Conservation (phyloP, 2,797 vertebrate genomes). For the Enteromius treurensis region DNA sequence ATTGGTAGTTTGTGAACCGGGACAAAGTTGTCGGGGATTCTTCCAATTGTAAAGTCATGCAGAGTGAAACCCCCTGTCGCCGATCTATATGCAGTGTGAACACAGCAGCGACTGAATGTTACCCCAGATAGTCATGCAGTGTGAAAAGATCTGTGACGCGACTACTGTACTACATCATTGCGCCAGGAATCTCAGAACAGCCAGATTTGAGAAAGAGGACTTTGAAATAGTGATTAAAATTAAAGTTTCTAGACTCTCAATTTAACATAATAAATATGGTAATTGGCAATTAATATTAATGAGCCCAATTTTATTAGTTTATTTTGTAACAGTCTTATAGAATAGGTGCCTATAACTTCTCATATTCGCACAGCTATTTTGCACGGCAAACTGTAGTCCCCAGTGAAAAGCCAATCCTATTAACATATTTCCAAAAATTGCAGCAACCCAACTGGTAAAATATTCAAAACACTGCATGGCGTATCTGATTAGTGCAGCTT, state of each 20-base stretch:
- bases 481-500: background rate
- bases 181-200: too few species aligned
- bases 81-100: too few species aligned
- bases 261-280: background rate
- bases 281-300: background rate
- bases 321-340: background rate
- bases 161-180: too few species aligned
- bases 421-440: slow-evolving; percentile 5
- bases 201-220: too few species aligned
- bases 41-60: too few species aligned
- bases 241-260: background rate
- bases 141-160: too few species aligned
- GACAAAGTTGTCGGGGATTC: too few species aligned
- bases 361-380: background rate
- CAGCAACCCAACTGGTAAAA: background rate
- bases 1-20: too few species aligned
- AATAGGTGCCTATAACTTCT: background rate
- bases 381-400: background rate
- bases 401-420: background rate
- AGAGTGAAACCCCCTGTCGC: too few species aligned
- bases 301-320: background rate
- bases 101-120: too few species aligned
- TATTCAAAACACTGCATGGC: background rate
- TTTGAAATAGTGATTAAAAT: too few species aligned
- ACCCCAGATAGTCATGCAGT: too few species aligned